Conservation (phyloP, 2,797 vertebrate species). For the Petrocephalus sullivani region DNA sequence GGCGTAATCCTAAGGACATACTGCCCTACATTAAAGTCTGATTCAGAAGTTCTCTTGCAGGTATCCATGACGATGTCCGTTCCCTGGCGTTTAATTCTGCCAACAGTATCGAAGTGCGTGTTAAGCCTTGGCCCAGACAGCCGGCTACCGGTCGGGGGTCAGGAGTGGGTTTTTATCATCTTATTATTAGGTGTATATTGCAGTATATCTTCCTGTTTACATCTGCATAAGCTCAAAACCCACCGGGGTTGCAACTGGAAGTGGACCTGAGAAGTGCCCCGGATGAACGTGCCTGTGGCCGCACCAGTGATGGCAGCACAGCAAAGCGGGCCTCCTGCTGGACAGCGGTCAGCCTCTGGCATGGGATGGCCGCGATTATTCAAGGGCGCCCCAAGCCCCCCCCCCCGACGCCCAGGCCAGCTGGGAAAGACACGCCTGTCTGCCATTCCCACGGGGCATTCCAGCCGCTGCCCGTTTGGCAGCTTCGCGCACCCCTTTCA, state of each 20-base stretch:
- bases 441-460: neutral
- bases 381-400: neutral
- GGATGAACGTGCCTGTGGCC: neutral
- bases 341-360: neutral
- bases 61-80: neutral
- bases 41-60: neutral
- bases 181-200: neutral
- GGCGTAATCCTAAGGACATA: neutral
- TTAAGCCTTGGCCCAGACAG: neutral
- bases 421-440: neutral
- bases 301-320: neutral
- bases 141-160: neutral
- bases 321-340: neutral
- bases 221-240: neutral
- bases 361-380: neutral
- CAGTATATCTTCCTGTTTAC: neutral
- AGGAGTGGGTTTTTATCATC: neutral
- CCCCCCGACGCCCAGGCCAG: neutral
- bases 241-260: neutral
- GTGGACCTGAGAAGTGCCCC: too few species aligned
- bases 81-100: neutral
- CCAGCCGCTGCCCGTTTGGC: neutral
- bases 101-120: neutral
- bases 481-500: neutral
- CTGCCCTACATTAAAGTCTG: constrained; percentile 10